Evolutionary conservation across 2,888 invertebrate species (phyloP), one percentile per base, ranked within the genome.

Genomic region (Cephus pulcher): DNA sequence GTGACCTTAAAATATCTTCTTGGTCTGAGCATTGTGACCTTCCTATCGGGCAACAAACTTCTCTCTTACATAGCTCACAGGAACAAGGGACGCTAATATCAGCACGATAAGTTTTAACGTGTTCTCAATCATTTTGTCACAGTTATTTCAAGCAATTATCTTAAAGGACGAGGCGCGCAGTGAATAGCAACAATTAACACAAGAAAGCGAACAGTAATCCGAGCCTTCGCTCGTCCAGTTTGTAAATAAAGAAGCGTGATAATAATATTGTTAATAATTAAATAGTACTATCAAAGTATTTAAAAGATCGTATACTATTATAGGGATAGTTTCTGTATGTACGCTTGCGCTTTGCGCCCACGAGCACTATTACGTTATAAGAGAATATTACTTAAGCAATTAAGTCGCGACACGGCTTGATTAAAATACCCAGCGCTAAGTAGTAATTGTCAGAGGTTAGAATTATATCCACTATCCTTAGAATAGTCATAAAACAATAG

Each of bases 31-130:
- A 93, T 96, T 69, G 94, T 98, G 83, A 98, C 99, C 78, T 99
- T 99, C 94, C 94, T 99, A 69, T 95, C 96, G 80, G 99, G 99
- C 2, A 98, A 98, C 91, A 95, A 97, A 84, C 94, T 99, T 90
- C 94, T 99, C 86, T 95, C 97, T 79, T 94, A 95, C 80, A 95
- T 99, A 85, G 97, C 95, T 34, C 85, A 86, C 12, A 93, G 88
- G 75, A 90, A 90, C 78, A 92, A 91, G 82, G 87, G 87, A 75
- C 77, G 76, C 40, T 75, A 75, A 78, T 35, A 34, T 56, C 56
- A 56, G 84, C 86, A 69, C 88, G 86, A 77, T 86, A 82, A 85
- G 79, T 32, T 23, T 12, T 23, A 23, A 56, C 23, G 56, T 30
- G 12, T 30, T 30, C 11, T 12, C 12, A 35, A 76, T 32, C n/a